Conservation (phyloP, 2,113 vertebrate genomes). For the Semicossyphus pulcher region DNA sequence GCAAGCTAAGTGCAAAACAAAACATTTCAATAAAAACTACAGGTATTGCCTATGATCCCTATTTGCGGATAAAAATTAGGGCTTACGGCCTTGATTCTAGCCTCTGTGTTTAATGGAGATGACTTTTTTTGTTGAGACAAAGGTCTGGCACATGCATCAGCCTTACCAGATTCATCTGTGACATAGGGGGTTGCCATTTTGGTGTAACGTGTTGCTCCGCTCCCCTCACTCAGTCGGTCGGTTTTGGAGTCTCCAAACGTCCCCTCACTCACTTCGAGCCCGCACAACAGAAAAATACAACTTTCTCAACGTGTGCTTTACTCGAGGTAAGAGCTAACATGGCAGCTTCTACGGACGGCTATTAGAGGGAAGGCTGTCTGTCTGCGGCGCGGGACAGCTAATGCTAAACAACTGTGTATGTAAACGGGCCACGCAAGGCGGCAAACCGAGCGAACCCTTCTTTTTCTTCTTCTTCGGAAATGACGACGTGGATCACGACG, state of each 20-base stretch:
- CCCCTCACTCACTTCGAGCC: not conserved
- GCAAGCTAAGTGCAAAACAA: slow-evolving; percentile 8
- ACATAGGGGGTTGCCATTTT: slow-evolving; percentile 98
- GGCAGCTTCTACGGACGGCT: not conserved
- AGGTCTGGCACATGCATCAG: slow-evolving; percentile 53
- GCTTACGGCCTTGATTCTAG: fast-evolving
- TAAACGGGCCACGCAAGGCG: not conserved
- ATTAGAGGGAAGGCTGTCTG: not conserved
- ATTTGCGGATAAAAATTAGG: not conserved
- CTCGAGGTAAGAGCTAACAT: slow-evolving; percentile 17
- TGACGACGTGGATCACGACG: slow-evolving; percentile 68
- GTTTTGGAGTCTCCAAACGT: not conserved
- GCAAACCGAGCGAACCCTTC: slow-evolving; percentile 54
- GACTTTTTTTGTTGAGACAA: not conserved
- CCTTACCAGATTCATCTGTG: slow-evolving; percentile 94
- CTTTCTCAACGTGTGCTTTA: not conserved
- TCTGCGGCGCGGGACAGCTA: not conserved
- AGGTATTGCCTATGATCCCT: fast-evolving
- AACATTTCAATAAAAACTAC: not conserved
- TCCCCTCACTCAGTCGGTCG: slow-evolving; percentile 66
- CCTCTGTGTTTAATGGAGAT: too few species aligned
- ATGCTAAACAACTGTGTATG: not conserved
- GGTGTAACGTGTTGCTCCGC: slow-evolving; percentile 51
- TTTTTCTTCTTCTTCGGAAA: slow-evolving; percentile 53
- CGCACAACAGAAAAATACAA: not conserved